phyloP scores from a whole-genome alignment of 2,888 invertebrate species.

The Sturmia bella region DNA sequence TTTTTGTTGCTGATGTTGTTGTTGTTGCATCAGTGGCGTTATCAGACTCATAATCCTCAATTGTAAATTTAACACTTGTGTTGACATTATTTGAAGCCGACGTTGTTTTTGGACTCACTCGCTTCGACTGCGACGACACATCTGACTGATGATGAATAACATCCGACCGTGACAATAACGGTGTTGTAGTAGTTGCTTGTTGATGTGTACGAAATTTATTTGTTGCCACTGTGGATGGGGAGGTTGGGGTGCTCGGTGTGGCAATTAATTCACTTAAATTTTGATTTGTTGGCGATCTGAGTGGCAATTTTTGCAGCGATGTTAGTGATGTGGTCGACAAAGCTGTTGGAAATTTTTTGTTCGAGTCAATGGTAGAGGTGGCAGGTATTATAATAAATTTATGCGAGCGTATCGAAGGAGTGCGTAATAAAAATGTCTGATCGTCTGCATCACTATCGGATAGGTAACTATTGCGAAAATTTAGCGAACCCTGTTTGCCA shows the following conservation, averaged over 20 bases:
- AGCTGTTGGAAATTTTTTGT: conserved; percentile 73
- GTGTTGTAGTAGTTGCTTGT: conserved; percentile 60
- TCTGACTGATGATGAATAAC: conserved; percentile 65
- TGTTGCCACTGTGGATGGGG: conserved; percentile 8
- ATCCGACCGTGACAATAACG: conserved; percentile 66
- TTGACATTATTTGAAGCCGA: conserved; percentile 70
- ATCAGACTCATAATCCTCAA: conserved; percentile 72
- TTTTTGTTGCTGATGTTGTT: conserved; percentile 38
- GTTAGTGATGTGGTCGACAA: conserved; percentile 75
- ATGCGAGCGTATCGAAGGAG: conserved; percentile 77
- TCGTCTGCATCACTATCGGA: conserved; percentile 79
- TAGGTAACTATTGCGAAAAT: conserved; percentile 77
- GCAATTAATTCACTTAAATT: conserved; percentile 51
- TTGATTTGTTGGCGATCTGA: conserved; percentile 61
- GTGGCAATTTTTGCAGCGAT: conserved; percentile 68
- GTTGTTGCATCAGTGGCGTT: conserved; percentile 65
- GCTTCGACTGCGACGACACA: conserved; percentile 65
- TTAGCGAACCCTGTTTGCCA: conserved; percentile 71
- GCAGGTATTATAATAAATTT: conserved; percentile 81
- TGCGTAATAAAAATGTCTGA: conserved; percentile 77
- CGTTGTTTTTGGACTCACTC: conserved; percentile 68
- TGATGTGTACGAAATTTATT: conserved; percentile 37
- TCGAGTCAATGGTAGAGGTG: conserved; percentile 56
- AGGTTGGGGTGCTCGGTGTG: conserved; percentile 29
- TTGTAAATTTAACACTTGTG: conserved; percentile 72